A percentile compares a stretch with the other conserved stretches of the same genome.
phyloP scores from a whole-genome alignment of 2,888 invertebrate genomes.

The Drepana falcataria region DNA sequence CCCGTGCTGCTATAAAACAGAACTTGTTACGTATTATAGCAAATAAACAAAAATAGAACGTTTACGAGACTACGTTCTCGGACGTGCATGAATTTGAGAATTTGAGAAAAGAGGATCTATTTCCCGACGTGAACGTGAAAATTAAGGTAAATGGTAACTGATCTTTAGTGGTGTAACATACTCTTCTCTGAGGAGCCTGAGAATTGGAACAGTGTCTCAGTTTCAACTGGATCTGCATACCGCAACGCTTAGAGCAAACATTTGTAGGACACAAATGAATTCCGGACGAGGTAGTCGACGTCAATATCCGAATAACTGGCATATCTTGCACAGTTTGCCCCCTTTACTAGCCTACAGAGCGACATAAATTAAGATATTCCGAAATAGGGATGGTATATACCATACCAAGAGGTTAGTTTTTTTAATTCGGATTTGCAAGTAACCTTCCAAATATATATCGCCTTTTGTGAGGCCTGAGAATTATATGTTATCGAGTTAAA shows the following conservation, averaged over 20 bases:
- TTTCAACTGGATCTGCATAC: constrained; percentile 32
- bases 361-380: constrained; percentile 9
- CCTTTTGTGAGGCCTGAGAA: too few species aligned
- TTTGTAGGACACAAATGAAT: constrained; percentile 40
- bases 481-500: too few species aligned
- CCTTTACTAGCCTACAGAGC: constrained; percentile 20
- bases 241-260: constrained; percentile 27
- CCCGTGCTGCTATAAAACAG: constrained; percentile 44
- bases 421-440: too few species aligned
- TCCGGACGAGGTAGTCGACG: constrained; percentile 33
- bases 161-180: not conserved
- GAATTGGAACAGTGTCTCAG: constrained; percentile 18
- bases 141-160: too few species aligned
- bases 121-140: not conserved
- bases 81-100: constrained; percentile 12
- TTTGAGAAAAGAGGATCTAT: too few species aligned
- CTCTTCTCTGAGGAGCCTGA: not conserved
- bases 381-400: too few species aligned
- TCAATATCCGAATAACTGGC: constrained; percentile 47
- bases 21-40: constrained; percentile 47
- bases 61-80: constrained; percentile 35
- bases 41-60: constrained; percentile 56
- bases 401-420: too few species aligned
- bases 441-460: too few species aligned
- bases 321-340: constrained; percentile 34